Percentiles rank a stretch among this genome's conserved stretches.
These are phyloP conservation scores for Eupeodes latifasciatus DNA, from an alignment of 2,888 invertebrate species.

Conservation along the genomic window DNA sequence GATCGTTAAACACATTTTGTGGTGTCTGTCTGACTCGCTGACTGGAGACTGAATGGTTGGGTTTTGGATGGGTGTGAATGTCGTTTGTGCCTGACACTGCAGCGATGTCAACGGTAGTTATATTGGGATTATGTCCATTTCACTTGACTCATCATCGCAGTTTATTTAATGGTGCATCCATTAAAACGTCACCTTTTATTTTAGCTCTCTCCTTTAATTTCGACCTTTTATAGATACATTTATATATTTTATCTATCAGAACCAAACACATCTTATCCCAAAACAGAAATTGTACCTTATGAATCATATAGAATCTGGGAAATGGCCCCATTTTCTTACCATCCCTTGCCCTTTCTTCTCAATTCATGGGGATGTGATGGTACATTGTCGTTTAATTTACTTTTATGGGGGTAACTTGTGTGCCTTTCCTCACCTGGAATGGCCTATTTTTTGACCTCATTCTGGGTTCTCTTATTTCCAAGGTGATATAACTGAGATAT, in stretches of 20 bases:
- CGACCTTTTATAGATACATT: background rate
- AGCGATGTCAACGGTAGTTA: conserved; percentile 52
- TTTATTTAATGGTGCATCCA: conserved; percentile 60
- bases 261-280: conserved; percentile 5
- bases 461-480: background rate
- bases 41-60: no score
- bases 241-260: background rate
- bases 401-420: conserved; percentile 56
- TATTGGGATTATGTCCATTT: conserved; percentile 47
- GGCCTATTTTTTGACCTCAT: conserved; percentile 51
- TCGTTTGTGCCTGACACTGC: background rate
- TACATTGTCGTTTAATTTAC: conserved; percentile 59
- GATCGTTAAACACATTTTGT: conserved; percentile 67
- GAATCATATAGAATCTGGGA: conserved; percentile 35
- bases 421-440: conserved; percentile 45
- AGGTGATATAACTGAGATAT: conserved; percentile 37
- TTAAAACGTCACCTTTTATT: conserved; percentile 64
- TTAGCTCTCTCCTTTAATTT: conserved; percentile 27
- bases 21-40: conserved; percentile 3
- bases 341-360: background rate
- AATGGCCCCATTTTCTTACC: conserved; percentile 26
- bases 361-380: background rate
- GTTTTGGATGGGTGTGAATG: no score
- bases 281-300: background rate
- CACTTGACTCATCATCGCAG: conserved; percentile 23